Conservation (phyloP, 2,888 invertebrate genomes). For the Patella ulyssiponensis region DNA sequence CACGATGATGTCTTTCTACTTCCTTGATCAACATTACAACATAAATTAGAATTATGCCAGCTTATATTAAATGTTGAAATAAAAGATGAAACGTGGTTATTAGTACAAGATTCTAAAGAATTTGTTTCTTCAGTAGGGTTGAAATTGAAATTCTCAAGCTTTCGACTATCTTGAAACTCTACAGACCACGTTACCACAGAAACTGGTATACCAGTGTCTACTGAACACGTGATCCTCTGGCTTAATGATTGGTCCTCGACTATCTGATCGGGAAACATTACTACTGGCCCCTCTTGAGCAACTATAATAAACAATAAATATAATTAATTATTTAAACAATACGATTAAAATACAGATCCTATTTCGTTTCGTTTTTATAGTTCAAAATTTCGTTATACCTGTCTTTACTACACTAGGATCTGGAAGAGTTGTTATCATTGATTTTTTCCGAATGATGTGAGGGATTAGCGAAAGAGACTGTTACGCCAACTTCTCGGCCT, state of each 20-base stretch:
- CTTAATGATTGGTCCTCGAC: background rate
- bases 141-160: too few relatives aligned
- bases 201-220: background rate
- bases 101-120: too few relatives aligned
- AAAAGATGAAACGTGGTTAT: background rate
- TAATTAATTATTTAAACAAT: background rate
- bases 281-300: background rate
- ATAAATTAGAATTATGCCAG: background rate
- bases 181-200: background rate
- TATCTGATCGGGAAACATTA: background rate
- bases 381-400: too few relatives aligned
- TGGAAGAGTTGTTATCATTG: too few relatives aligned
- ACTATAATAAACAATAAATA: background rate
- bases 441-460: too few relatives aligned
- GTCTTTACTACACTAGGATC: too few relatives aligned
- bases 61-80: background rate
- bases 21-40: background rate
- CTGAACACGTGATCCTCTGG: background rate
- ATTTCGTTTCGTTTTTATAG: too few relatives aligned
- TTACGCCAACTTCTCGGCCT: too few relatives aligned
- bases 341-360: too few relatives aligned
- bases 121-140: background rate
- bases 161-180: background rate
- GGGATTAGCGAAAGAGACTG: too few relatives aligned
- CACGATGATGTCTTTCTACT: background rate